A percentile compares a stretch with the other conserved stretches of the same genome.
These are phyloP conservation scores for Sebastes variabilis DNA, from an alignment of 2,797 vertebrate species.

Conservation along the genomic window DNA sequence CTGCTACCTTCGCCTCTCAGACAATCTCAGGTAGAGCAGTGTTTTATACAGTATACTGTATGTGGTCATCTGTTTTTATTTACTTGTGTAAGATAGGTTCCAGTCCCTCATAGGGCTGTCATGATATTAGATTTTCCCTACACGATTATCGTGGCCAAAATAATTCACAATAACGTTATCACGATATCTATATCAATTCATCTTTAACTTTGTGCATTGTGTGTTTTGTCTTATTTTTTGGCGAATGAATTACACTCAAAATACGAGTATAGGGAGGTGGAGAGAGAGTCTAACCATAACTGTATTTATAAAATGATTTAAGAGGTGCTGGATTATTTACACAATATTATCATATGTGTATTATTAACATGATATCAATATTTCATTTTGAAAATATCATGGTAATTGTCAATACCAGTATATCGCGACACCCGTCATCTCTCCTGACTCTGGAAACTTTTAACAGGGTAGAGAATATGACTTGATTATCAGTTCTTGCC, in stretches of 20 bases:
- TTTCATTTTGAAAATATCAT: neutral
- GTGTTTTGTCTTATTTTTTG: neutral
- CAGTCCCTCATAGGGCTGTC: neutral
- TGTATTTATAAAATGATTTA: neutral
- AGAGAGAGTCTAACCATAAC: neutral
- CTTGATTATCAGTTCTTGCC: neutral
- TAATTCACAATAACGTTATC: neutral
- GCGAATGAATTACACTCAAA: neutral
- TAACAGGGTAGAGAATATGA: neutral
- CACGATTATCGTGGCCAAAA: neutral
- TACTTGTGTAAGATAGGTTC: neutral
- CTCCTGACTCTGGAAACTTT: neutral
- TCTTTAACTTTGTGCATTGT: neutral
- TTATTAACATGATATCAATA: neutral
- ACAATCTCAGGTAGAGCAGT: conserved; percentile 92
- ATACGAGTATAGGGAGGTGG: neutral
- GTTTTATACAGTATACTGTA: neutral
- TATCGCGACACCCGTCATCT: neutral
- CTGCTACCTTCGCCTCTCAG: conserved; percentile 97
- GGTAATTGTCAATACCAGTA: neutral
- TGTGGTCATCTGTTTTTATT: neutral
- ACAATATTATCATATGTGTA: neutral
- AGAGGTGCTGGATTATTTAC: neutral
- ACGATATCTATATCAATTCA: neutral
- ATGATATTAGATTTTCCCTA: neutral